These are phyloP conservation scores for Philereme vetulata DNA, from an alignment of 2,888 invertebrate species.

Conservation along the genomic window DNA sequence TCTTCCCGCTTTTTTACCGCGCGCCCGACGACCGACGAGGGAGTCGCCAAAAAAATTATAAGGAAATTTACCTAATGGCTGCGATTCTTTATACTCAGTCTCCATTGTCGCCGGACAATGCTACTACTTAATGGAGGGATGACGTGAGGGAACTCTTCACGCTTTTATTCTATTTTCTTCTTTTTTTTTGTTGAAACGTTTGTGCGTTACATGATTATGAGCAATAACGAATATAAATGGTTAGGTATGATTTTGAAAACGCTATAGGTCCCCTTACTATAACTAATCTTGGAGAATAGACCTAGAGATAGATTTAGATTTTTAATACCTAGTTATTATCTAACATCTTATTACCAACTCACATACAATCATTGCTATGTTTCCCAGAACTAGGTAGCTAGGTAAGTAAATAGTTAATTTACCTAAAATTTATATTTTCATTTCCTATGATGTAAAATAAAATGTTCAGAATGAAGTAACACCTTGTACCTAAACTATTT, in stretches of 20 bases:
- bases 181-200: slow-evolving; percentile 54
- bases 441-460: too few species aligned
- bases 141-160: slow-evolving; percentile 73
- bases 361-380: too few species aligned
- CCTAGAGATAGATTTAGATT: too few species aligned
- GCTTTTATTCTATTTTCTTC: slow-evolving; percentile 57
- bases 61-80: slow-evolving; percentile 84
- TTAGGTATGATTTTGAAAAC: slow-evolving; percentile 12
- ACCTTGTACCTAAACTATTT: too few species aligned
- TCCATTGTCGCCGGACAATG: slow-evolving; percentile 81
- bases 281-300: too few species aligned
- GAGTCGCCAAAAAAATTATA: slow-evolving; percentile 82
- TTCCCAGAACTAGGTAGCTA: too few species aligned
- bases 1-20: slow-evolving; percentile 67
- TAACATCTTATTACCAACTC: too few species aligned
- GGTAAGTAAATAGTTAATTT: too few species aligned
- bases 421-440: too few species aligned
- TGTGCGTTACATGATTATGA: slow-evolving; percentile 45
- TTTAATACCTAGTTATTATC: too few species aligned
- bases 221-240: slow-evolving; percentile 40
- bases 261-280: slow-evolving; percentile 3
- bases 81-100: slow-evolving; percentile 79
- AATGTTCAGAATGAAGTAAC: too few species aligned
- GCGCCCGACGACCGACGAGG: slow-evolving; percentile 48
- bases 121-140: slow-evolving; percentile 76